Conservation (phyloP, 1,140 invertebrate species). For the Wiebesia pumilae region DNA sequence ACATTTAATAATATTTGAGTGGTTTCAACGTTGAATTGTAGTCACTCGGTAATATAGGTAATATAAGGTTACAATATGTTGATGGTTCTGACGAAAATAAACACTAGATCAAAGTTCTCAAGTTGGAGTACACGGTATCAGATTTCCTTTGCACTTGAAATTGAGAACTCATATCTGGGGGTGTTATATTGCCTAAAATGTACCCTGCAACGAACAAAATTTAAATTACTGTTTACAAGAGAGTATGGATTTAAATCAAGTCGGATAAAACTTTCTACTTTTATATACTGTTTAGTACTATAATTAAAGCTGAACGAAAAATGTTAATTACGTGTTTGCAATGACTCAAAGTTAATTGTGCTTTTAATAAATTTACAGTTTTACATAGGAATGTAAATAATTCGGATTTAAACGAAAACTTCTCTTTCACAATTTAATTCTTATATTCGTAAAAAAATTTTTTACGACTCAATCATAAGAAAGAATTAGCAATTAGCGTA, state of each 20-base stretch:
- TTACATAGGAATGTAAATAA: neutral
- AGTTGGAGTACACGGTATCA: constrained; percentile 22
- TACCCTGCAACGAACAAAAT: neutral
- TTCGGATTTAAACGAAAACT: neutral
- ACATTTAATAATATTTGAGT: neutral
- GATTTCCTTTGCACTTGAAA: constrained; percentile 25
- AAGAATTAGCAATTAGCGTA: neutral
- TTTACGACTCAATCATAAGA: neutral
- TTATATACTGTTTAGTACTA: neutral
- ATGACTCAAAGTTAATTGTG: neutral
- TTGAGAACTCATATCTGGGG: neutral
- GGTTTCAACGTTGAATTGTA: neutral
- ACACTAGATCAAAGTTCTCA: constrained; percentile 31
- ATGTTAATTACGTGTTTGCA: neutral
- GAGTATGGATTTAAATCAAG: neutral
- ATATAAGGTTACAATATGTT: neutral
- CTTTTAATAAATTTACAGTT: neutral
- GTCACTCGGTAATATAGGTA: neutral
- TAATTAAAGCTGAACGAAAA: neutral
- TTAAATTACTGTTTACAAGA: neutral
- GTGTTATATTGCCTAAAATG: constrained; percentile 26
- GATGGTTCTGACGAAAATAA: neutral
- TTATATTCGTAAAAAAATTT: neutral
- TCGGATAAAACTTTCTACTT: neutral
- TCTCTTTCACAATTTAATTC: neutral